These are phyloP conservation scores for Lipophrys pholis DNA, from an alignment of 2,113 vertebrate species.

Conservation along the genomic window DNA sequence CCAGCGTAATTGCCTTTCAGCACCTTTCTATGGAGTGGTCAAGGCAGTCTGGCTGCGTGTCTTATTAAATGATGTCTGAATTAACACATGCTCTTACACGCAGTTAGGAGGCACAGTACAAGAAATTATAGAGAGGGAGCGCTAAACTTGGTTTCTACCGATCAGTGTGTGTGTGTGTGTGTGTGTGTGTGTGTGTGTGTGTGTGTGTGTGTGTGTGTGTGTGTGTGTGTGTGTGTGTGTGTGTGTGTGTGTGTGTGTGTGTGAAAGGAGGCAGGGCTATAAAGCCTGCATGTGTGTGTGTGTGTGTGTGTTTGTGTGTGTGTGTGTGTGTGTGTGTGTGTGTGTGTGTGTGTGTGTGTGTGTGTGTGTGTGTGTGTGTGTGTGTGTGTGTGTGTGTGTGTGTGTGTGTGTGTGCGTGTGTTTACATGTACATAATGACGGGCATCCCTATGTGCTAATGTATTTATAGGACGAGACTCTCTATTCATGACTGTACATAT, in stretches of 20 bases:
- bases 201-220: conserved; percentile 22
- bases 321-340: conserved; percentile 19
- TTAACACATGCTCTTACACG: conserved; percentile 77
- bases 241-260: conserved; percentile 28
- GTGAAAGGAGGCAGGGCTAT: conserved; percentile 8
- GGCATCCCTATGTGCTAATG: conserved; percentile 35
- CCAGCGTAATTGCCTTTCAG: conserved; percentile 82
- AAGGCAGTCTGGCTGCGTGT: conserved; percentile 72
- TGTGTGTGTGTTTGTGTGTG: conserved; percentile 36
- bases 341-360: conserved; percentile 20
- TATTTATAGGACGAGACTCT: conserved; percentile 48
- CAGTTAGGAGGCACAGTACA: conserved; percentile 75
- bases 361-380: conserved; percentile 24
- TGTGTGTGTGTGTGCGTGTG: conserved; percentile 30
- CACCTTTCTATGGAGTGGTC: conserved; percentile 81
- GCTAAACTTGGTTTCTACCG: conserved; percentile 72
- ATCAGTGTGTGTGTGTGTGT: conserved; percentile 53
- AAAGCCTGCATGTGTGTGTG: conserved; percentile 19
- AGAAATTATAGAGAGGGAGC: conserved; percentile 75
- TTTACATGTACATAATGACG: conserved; percentile 47
- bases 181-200: conserved; percentile 21
- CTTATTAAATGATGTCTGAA: conserved; percentile 85
- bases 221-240: conserved; percentile 20
- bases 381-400: too few relatives aligned
- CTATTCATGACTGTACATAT: conserved; percentile 50